phyloP scores from a whole-genome alignment of 2,113 vertebrate genomes.

The Trinectes maculatus region DNA sequence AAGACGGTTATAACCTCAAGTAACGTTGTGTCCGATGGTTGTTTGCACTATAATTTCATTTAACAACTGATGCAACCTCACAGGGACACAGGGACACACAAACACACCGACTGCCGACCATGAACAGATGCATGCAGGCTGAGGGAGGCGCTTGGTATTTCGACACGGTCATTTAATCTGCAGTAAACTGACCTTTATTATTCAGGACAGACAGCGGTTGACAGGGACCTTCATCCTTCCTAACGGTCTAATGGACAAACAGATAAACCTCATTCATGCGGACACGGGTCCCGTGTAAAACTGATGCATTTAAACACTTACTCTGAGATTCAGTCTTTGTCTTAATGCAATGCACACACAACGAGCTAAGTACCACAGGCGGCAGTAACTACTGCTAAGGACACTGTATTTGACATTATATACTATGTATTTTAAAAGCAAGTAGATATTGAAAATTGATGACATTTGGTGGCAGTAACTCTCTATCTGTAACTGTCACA shows the following conservation, averaged over 20 bases:
- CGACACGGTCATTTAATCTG: slow-evolving; percentile 28
- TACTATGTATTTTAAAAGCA: too few relatives aligned
- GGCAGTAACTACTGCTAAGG: too few relatives aligned
- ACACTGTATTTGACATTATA: too few relatives aligned
- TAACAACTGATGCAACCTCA: slow-evolving; percentile 12
- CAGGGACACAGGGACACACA: slow-evolving; percentile 17
- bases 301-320: background rate
- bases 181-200: slow-evolving; percentile 41
- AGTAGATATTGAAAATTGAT: too few relatives aligned
- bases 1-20: background rate
- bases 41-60: background rate
- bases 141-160: slow-evolving; percentile 14
- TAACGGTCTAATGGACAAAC: slow-evolving; percentile 14
- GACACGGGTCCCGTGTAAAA: background rate
- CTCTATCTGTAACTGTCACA: too few relatives aligned
- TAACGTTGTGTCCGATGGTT: background rate
- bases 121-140: background rate
- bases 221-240: slow-evolving; percentile 19
- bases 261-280: slow-evolving; percentile 8
- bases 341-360: too few relatives aligned
- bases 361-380: too few relatives aligned
- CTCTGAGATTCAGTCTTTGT: background rate
- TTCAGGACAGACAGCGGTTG: slow-evolving; percentile 20
- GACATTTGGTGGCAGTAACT: too few relatives aligned
- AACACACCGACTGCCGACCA: slow-evolving; percentile 1